phyloP scores from a whole-genome alignment of 2,797 vertebrate species.

The Anomalospiza imberbis region DNA sequence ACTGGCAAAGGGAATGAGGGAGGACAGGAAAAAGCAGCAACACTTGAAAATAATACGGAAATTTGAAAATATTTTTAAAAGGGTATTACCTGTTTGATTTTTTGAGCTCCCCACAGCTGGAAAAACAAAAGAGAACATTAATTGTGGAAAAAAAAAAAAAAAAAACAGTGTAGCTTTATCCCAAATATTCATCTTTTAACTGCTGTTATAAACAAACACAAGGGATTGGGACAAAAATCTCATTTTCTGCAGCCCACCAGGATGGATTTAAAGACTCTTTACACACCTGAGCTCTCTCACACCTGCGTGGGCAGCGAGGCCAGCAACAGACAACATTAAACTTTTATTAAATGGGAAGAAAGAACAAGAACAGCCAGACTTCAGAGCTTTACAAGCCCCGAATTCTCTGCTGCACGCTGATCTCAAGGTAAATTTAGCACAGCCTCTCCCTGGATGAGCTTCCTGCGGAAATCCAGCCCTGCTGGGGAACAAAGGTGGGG shows the following conservation, averaged over 20 bases:
- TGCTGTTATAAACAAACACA: background rate
- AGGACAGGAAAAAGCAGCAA: background rate
- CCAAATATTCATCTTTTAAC: background rate
- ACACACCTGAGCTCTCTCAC: background rate
- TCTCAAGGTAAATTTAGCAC: background rate
- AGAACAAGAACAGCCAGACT: background rate
- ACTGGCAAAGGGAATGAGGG: background rate
- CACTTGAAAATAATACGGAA: background rate
- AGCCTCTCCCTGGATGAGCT: background rate
- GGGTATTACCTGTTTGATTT: conserved; percentile 88
- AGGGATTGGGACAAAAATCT: background rate
- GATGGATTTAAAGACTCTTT: background rate
- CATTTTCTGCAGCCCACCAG: background rate
- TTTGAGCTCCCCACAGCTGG: conserved; percentile 93
- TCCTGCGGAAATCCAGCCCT: background rate
- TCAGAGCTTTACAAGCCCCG: background rate
- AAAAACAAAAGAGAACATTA: conserved; percentile 21
- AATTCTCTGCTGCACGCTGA: background rate
- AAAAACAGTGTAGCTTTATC: background rate
- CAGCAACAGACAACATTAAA: background rate
- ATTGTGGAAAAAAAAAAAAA: background rate
- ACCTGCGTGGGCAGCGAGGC: background rate
- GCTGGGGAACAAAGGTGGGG: background rate
- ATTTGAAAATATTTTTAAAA: background rate
- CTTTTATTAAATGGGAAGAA: rapidly evolving